Percentiles rank a stretch among this genome's conserved stretches.
Conservation (phyloP, 23 tunicate species). For the Phallusia fumigata region DNA sequence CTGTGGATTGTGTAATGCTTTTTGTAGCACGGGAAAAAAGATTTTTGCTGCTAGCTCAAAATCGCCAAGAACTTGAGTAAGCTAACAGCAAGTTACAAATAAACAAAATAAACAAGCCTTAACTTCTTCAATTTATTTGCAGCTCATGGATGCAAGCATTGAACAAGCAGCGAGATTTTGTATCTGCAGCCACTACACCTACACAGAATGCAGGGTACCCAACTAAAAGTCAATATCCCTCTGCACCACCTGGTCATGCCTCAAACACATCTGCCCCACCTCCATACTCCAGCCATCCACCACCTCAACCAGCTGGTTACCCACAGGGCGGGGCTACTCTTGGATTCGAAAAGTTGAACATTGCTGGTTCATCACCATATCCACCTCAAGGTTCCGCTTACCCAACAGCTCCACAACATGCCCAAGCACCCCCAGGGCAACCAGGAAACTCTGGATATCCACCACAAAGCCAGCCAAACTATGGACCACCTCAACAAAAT, state of each 20-base stretch:
- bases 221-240: slow-evolving; percentile 20
- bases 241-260: slow-evolving; percentile 7
- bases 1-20: slow-evolving; percentile 64
- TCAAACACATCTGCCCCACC: neutral
- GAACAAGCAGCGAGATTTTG: slow-evolving; percentile 3
- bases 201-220: slow-evolving; percentile 11
- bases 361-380: slow-evolving; percentile 12
- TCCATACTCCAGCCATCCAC: slow-evolving; percentile 9
- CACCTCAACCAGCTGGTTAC: slow-evolving; percentile 10
- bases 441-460: slow-evolving; percentile 14
- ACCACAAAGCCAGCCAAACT: slow-evolving; percentile 16
- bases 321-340: slow-evolving; percentile 8
- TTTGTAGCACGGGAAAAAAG: slow-evolving; percentile 38
- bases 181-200: neutral
- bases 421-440: slow-evolving; percentile 28
- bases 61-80: slow-evolving; percentile 64
- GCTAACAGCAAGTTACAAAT: neutral
- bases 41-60: slow-evolving; percentile 49
- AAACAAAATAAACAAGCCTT: neutral
- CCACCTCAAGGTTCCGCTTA: slow-evolving; percentile 16
- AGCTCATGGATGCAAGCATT: slow-evolving; percentile 72
- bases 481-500: neutral
- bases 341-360: slow-evolving; percentile 39
- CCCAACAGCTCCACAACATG: slow-evolving; percentile 35
- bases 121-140: neutral